Evolutionary conservation across 2,888 invertebrate genomes (phyloP).

Genomic region (Erebia aethiops): DNA sequence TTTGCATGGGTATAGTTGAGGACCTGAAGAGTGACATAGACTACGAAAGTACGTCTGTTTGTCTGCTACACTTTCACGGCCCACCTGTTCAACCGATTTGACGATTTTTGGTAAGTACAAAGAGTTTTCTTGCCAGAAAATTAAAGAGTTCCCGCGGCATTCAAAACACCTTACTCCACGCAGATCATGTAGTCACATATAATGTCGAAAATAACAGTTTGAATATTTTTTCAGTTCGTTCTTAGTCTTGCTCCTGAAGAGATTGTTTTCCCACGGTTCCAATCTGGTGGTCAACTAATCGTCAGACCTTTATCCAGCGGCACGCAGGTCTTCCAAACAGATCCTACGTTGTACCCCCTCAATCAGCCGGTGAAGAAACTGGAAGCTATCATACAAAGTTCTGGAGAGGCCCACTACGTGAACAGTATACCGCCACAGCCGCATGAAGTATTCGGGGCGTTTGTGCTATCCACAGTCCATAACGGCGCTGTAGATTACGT

Average conservation of each 20-base stretch:
- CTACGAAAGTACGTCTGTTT: no score
- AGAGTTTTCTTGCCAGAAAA: no score
- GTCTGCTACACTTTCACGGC: no score
- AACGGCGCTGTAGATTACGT: conserved; percentile 83
- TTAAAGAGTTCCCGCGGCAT: no score
- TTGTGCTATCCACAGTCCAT: conserved; percentile 84
- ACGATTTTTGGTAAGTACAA: no score
- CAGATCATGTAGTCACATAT: no score
- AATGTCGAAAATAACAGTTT: no score
- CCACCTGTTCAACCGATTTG: no score
- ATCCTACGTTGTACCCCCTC: conserved; percentile 85
- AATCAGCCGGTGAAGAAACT: conserved; percentile 87
- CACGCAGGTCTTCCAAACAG: conserved; percentile 83
- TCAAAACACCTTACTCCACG: no score
- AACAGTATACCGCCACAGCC: conserved; percentile 84
- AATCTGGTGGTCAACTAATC: conserved; percentile 79
- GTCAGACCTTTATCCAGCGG: conserved; percentile 84
- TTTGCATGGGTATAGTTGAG: no score
- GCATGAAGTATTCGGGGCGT: conserved; percentile 87
- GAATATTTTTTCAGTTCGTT: conserved; percentile 70
- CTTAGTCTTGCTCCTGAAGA: conserved; percentile 77
- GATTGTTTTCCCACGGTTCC: conserved; percentile 60
- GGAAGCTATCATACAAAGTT: conserved; percentile 82
- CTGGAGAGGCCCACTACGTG: conserved; percentile 87
- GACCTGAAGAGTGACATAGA: no score